These are phyloP conservation scores for Zelostemma sp. DNA, from an alignment of 1,140 invertebrate genomes.

Conservation along the genomic window DNA sequence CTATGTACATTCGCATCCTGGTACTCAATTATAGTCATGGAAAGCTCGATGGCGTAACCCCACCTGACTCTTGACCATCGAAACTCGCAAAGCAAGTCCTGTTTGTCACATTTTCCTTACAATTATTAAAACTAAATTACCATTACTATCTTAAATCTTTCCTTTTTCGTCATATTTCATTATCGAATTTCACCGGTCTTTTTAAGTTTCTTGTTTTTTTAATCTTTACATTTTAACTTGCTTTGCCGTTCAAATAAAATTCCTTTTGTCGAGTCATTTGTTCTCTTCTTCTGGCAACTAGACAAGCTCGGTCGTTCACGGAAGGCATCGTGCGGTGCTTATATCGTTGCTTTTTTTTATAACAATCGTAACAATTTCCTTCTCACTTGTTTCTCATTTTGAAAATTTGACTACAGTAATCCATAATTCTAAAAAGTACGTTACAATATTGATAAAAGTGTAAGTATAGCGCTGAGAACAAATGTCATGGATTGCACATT, in stretches of 20 bases:
- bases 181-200: too few relatives aligned
- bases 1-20: conserved; percentile 45
- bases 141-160: background rate
- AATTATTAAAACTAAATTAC: background rate
- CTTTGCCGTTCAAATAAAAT: conserved; percentile 35
- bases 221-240: conserved; percentile 8
- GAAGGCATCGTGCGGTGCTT: conserved; percentile 70
- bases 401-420: too few relatives aligned
- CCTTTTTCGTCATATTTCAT: too few relatives aligned
- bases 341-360: conserved; percentile 54
- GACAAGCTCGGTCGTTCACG: conserved; percentile 71
- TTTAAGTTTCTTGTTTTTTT: too few relatives aligned
- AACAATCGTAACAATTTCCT: conserved; percentile 62
- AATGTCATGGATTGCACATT: too few relatives aligned
- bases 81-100: conserved; percentile 11
- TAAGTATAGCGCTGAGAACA: too few relatives aligned
- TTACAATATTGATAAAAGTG: too few relatives aligned
- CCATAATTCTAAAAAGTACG: too few relatives aligned
- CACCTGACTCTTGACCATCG: conserved; percentile 49
- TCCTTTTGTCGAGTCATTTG: conserved; percentile 18
- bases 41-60: conserved; percentile 67
- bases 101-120: background rate
- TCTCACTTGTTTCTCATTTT: conserved; percentile 32
- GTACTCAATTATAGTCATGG: conserved; percentile 57
- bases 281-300: conserved; percentile 58